Evolutionary conservation across 2,113 vertebrate species (phyloP), one percentile per base, ranked within the genome.

Genomic region (Emydura subglobosa): DNA sequence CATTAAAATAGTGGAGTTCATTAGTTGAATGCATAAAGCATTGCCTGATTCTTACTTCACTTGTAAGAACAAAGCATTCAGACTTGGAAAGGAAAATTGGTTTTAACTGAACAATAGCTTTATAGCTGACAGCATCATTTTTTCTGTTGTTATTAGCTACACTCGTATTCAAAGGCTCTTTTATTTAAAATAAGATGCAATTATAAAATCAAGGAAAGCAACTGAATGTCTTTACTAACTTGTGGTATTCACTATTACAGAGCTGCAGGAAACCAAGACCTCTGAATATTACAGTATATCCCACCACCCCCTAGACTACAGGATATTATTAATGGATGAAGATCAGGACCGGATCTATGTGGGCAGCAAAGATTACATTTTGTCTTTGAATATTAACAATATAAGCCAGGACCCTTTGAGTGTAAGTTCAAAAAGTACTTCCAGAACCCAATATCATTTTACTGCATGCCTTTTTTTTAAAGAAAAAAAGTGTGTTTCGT

Each of bases 361-460:
- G 97, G 99, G 99, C 97, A 99, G 99, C 98, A 99, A 99, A 98
- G 99, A 99, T 97, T 99, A 99, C 78, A 98, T 99, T 93, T 97
- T 99, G 72, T 99, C 99, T 82, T 98, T 99, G 98, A 99, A 99
- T 98, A 99, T 99, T 98, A 99, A 99, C 97, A 99, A 99, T 97
- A 99, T 99, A 98, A 99, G 99, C 92, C 98, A 99, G 50, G 98
- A 98, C 92, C 98, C 98, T 24, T 98, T 99, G 34, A 99, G 98
- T 98, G 99, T 99, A 98, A 98, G 99, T 98, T 87, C 39, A 53
- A 49, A 44, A 86, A 83, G 83, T 89, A 79, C 94, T 97, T 96
- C 92, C 17, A 86, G 34, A 96, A 82, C 54, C 17, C 21, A 57
- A 17, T 6, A 2, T 92, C 92, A 5, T 80, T 65, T 85, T 85